Evolutionary conservation across 2,113 vertebrate genomes (phyloP).

Genomic region (Piprites chloris): DNA sequence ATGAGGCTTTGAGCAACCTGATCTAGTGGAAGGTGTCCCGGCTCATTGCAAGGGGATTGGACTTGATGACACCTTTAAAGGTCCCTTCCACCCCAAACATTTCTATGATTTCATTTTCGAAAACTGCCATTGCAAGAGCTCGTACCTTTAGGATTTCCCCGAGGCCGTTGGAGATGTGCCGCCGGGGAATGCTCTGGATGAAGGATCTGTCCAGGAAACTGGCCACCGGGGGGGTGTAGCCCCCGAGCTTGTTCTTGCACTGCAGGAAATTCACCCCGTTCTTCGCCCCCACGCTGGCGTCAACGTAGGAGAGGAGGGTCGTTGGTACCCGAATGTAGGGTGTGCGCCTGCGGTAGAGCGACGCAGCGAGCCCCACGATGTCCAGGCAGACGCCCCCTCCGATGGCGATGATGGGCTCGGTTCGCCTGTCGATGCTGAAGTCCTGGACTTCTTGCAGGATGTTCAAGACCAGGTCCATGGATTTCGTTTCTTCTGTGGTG

Average conservation of each 20-base stretch:
- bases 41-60: fast-evolving
- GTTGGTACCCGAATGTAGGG: constrained; percentile 84
- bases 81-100: background rate
- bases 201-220: constrained; percentile 81
- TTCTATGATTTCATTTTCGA: background rate
- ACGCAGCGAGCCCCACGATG: constrained; percentile 78
- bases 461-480: constrained; percentile 77
- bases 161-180: constrained; percentile 81
- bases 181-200: constrained; percentile 75
- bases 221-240: constrained; percentile 76
- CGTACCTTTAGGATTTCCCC: constrained; percentile 84
- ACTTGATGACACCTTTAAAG: background rate
- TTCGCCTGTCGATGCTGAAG: constrained; percentile 78
- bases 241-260: constrained; percentile 84
- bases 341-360: constrained; percentile 78
- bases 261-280: constrained; percentile 83
- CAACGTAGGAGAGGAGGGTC: constrained; percentile 81
- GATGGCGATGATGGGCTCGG: constrained; percentile 80
- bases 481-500: constrained; percentile 82
- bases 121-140: background rate
- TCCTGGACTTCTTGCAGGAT: constrained; percentile 80
- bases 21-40: background rate
- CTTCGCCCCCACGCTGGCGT: constrained; percentile 82
- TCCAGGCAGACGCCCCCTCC: constrained; percentile 83
- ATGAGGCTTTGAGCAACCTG: background rate